A percentile compares a stretch with the other conserved stretches of the same genome.
These are phyloP conservation scores for Pteropus rufus DNA, from an alignment of 2,797 vertebrate genomes.

Conservation along the genomic window DNA sequence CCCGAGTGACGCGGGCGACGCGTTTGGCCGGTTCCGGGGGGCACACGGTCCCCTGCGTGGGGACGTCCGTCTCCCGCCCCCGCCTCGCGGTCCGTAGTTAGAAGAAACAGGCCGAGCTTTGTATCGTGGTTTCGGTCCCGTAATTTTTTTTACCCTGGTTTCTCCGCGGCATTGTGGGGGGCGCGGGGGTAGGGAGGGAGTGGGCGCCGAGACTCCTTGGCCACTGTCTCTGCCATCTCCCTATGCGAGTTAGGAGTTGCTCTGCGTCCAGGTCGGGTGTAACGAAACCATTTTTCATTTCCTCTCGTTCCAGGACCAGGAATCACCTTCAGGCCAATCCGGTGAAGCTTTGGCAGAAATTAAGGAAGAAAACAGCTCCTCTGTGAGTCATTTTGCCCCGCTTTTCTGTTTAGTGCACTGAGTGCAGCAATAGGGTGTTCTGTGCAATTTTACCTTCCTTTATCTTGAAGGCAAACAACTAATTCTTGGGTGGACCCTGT, in stretches of 20 bases:
- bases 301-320: conserved; percentile 57
- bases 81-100: background rate
- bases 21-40: too few species aligned
- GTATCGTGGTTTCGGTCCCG: accelerated
- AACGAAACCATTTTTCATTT: background rate
- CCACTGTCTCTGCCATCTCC: background rate
- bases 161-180: background rate
- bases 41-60: too few species aligned
- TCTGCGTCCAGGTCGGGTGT: background rate
- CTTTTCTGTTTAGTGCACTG: conserved; percentile 13
- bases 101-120: background rate
- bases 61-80: accelerated
- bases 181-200: too few species aligned
- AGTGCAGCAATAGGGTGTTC: background rate
- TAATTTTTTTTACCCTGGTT: background rate
- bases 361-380: conserved; percentile 69
- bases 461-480: conserved; percentile 9
- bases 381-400: conserved; percentile 74
- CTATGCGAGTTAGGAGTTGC: background rate
- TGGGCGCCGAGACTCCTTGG: background rate
- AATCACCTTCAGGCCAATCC: conserved; percentile 62
- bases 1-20: background rate
- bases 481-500: conserved; percentile 59
- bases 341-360: conserved; percentile 76
- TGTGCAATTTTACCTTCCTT: background rate